Percentiles rank a stretch among this genome's conserved stretches.
Conservation (phyloP, 2,113 vertebrate species). For the Tetrax tetrax region DNA sequence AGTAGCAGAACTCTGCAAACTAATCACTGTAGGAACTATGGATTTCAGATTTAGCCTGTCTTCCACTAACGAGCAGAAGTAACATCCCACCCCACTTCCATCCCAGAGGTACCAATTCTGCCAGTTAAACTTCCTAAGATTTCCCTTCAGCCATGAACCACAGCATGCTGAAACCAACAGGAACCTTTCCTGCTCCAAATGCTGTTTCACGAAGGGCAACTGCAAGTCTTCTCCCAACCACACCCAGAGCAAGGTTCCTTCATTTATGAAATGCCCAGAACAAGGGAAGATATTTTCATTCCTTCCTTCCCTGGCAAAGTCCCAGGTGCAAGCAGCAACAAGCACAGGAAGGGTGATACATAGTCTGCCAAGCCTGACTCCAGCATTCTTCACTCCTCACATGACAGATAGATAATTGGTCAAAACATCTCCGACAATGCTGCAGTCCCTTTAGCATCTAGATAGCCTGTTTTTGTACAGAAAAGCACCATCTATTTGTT, state of each 20-base stretch:
- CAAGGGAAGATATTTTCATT: not conserved
- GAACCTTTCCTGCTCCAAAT: not conserved
- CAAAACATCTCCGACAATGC: not conserved
- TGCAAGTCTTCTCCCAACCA: not conserved
- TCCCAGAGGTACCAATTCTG: not conserved
- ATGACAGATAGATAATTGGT: not conserved
- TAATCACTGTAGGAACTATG: not conserved
- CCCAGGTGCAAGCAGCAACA: conserved; percentile 9
- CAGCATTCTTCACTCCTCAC: not conserved
- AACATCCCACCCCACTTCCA: not conserved
- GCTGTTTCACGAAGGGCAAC: not conserved
- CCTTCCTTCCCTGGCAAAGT: not conserved
- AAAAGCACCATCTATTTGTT: not conserved
- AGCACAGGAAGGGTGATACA: not conserved
- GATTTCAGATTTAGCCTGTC: not conserved
- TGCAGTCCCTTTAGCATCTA: not conserved
- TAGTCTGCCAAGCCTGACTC: not conserved
- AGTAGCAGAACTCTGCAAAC: not conserved
- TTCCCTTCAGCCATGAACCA: not conserved
- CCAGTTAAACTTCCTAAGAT: not conserved
- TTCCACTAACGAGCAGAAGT: not conserved
- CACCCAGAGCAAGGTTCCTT: conserved; percentile 9
- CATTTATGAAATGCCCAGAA: not conserved
- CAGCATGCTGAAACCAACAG: not conserved
- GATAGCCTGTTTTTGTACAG: not conserved